Base-by-base conservation (phyloP, 2,888 invertebrate species). In the Chloroclysta siterata region DNA sequence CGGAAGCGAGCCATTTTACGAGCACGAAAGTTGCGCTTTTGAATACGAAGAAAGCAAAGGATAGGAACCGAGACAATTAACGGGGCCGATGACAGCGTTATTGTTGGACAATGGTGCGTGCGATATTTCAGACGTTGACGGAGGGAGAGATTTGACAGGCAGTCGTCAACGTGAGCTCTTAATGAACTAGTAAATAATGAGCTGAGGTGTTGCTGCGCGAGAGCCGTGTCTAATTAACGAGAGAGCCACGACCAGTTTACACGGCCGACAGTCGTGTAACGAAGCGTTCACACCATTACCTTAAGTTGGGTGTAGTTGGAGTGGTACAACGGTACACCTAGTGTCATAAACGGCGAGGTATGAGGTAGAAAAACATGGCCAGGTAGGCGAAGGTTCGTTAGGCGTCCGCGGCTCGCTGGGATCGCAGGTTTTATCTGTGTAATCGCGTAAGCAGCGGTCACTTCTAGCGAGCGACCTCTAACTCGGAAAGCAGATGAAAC, bases 171-270 rank as follows among this genome's bases (percentile, higher is more conserved):
- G 85, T 82, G 85, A 89, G 89, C 87, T 90, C 89, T 88, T 92
- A 91, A 92, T 92, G 92, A 92, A 90, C 89, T 90, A 85, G 90
- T 91, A 89, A 91, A 91, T 93, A 92, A 93, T 90, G 92, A 89
- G 87, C 71, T 77, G 84, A 90, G 87, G 89, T 91, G 90, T 89
- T 88, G 87, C 80, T 76, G 84, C 76, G 81, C 80, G 81, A 85
- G 85, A 82, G 75, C 87, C 85, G 85, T 85, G 86, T 86, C 89
- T 90, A 90, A 91, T 92, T 91, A 91, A 87, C 85, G 75, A 83
- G 81, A 77, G 75, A 79, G 77, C 80, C 77, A 75, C 79, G 78
- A 81, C 81, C 80, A 81, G 81, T 83, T 80, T 81, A 83, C 80
- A 82, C 74, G 76, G 72, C 74, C 73, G 68, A 72, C 74, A 69